Conservation (phyloP, 2,797 vertebrate genomes). For the Strix occidentalis region DNA sequence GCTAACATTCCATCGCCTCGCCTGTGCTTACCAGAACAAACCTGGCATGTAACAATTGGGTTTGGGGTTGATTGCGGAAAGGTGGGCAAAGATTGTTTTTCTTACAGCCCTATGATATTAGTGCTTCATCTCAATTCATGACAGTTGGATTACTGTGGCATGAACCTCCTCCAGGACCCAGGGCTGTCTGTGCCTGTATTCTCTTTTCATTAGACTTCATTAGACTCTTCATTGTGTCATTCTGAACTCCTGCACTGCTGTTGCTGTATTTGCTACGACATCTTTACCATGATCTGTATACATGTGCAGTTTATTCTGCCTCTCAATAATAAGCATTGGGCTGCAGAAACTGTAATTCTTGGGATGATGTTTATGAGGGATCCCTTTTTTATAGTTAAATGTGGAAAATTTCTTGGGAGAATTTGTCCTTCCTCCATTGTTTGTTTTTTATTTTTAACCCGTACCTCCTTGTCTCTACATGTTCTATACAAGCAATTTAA, state of each 20-base stretch:
- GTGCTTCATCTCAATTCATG: not conserved
- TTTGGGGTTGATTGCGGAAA: not conserved
- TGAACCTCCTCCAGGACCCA: not conserved
- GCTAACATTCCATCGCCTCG: accelerated
- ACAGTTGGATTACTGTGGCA: not conserved
- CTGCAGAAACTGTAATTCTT: not conserved
- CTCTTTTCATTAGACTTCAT: not conserved
- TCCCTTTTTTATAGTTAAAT: not conserved
- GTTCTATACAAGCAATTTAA: not conserved
- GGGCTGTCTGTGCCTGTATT: not conserved
- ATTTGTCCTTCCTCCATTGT: not conserved
- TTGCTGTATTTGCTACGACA: not conserved
- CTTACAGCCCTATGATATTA: not conserved
- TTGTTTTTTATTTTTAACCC: accelerated
- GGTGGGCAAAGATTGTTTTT: not conserved
- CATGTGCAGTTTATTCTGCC: not conserved
- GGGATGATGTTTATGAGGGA: not conserved
- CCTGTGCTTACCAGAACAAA: not conserved
- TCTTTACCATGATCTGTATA: not conserved
- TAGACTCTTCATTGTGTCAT: not conserved
- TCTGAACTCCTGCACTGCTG: not conserved
- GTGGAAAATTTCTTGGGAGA: not conserved
- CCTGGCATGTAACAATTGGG: not conserved
- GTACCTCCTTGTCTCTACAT: not conserved
- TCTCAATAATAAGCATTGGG: not conserved